Percentiles rank a stretch among this genome's conserved stretches.
Evolutionary conservation across 2,113 vertebrate genomes (phyloP).

Genomic region (Tenebrosternarchus preto): DNA sequence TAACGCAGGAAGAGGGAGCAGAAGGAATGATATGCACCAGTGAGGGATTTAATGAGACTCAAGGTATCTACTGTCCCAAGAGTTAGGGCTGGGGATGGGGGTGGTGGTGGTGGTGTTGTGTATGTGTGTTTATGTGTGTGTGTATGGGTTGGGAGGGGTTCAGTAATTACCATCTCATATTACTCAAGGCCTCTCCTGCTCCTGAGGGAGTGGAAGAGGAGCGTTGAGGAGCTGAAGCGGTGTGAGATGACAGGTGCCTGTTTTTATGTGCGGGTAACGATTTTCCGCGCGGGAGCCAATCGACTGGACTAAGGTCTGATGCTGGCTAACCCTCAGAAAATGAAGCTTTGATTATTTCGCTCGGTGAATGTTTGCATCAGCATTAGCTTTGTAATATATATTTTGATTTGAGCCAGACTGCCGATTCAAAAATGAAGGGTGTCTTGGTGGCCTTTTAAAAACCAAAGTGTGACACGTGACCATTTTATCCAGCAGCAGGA

Average conservation of each 20-base stretch:
- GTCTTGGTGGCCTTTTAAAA: not conserved
- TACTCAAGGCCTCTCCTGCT: slow-evolving; percentile 26
- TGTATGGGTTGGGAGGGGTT: slow-evolving; percentile 1
- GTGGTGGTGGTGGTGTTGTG: no score
- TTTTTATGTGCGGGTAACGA: slow-evolving; percentile 32
- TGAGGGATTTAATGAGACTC: slow-evolving; percentile 48
- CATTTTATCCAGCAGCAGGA: not conserved
- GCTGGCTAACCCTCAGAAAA: slow-evolving; percentile 23
- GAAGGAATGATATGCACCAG: slow-evolving; percentile 32
- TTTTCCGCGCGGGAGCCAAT: slow-evolving; percentile 30
- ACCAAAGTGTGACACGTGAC: not conserved
- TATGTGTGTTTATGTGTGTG: no score
- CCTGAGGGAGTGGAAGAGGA: slow-evolving; percentile 5
- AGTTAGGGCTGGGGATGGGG: not conserved
- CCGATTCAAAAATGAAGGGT: not conserved
- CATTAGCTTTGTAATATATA: slow-evolving; percentile 23
- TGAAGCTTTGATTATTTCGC: slow-evolving; percentile 33
- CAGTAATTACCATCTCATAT: slow-evolving; percentile 52
- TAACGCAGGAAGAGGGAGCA: slow-evolving; percentile 14
- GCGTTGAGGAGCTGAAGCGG: not conserved
- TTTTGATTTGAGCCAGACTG: slow-evolving; percentile 8
- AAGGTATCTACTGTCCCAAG: slow-evolving; percentile 51
- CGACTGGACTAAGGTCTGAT: slow-evolving; percentile 16
- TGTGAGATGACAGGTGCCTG: not conserved
- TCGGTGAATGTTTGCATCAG: slow-evolving; percentile 2